Evolutionary conservation across 2,888 invertebrate genomes (phyloP), one percentile per base, ranked within the genome.

Genomic region (Meiosimyza platycephala): DNA sequence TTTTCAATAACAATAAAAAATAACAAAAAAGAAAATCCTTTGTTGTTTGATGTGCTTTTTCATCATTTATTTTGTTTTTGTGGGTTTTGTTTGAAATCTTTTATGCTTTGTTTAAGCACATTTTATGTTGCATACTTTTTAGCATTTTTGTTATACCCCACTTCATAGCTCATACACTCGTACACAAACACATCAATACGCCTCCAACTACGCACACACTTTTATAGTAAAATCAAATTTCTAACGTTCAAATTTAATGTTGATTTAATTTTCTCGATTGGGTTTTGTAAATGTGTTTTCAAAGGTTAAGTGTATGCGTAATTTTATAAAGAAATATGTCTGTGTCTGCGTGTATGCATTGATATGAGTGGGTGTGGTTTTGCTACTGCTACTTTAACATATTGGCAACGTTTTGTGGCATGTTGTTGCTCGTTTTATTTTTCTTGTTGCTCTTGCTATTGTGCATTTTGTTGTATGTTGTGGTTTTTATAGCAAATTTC

Each of bases 201-300:
- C 66, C 2, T n/a, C 7, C 16, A 66, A 16, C 52, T 16, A 52
- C 65, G 28, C 65, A 28, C 65, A 28, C 33, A 65, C 52, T 22
- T 33, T 18, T 18, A 4, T 57, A 18, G 11, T 2, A 15, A 63
- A 71, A 64, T 71, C 64, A 63, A 55, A 71, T 28, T 63, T 57
- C 64, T 54, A 12, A 33, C 48, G 63, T 63, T 63, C 47, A 63
- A 48, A 16, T 63, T 63, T 54, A 69, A 55, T 47, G 63, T 57
- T 57, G 71, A 71, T 63, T 63, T 55, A 54, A 70, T 63, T 70
- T 70, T 51, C 50, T 54, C 55, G 64, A 64, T 57, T 47, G 40
- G 9, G 40, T 40, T 40, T 40, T 40, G 40, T 40, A 40, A 40
- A 40, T 40, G 40, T 40, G 40, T 40, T 40, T 40, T 40, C 40